A percentile compares a stretch with the other conserved stretches of the same genome.
Conservation (phyloP, 2,888 invertebrate genomes). For the Leptopilina myrica region DNA sequence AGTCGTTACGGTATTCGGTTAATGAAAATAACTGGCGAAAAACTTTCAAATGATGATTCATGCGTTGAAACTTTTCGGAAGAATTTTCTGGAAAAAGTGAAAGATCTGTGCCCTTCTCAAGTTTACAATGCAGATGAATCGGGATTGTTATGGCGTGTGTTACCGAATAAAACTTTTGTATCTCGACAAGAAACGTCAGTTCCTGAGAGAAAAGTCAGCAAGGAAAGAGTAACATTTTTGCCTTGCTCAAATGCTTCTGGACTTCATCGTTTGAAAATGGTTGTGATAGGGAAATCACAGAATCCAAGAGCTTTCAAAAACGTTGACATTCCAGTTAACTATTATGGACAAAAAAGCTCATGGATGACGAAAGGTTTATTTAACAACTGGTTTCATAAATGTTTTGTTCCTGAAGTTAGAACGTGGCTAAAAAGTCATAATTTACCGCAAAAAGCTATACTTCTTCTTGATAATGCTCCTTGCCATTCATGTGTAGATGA, state of each 20-base stretch:
- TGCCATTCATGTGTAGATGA: background rate
- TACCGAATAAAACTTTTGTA: slow-evolving; percentile 1
- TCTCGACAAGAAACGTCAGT: slow-evolving; percentile 1
- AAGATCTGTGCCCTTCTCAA: slow-evolving; percentile 1
- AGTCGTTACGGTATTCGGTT: background rate
- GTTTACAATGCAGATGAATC: background rate
- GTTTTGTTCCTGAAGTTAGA: slow-evolving; percentile 15
- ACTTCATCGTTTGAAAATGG: slow-evolving; percentile 3
- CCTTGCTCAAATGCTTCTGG: background rate
- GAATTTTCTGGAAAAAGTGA: background rate
- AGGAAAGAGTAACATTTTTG: background rate
- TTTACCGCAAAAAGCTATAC: background rate
- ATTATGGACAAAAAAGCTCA: background rate
- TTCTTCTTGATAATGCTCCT: background rate
- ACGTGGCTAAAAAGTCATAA: background rate
- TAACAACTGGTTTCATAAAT: slow-evolving; percentile 5
- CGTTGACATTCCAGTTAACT: background rate
- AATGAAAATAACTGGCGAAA: background rate
- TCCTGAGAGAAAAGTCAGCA: background rate
- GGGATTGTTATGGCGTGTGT: background rate
- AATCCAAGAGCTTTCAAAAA: background rate
- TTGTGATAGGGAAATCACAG: background rate
- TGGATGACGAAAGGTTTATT: slow-evolving; percentile 8
- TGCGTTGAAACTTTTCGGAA: background rate
- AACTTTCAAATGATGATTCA: background rate